phyloP scores from a whole-genome alignment of 2,113 vertebrate genomes.

The Athene noctua region DNA sequence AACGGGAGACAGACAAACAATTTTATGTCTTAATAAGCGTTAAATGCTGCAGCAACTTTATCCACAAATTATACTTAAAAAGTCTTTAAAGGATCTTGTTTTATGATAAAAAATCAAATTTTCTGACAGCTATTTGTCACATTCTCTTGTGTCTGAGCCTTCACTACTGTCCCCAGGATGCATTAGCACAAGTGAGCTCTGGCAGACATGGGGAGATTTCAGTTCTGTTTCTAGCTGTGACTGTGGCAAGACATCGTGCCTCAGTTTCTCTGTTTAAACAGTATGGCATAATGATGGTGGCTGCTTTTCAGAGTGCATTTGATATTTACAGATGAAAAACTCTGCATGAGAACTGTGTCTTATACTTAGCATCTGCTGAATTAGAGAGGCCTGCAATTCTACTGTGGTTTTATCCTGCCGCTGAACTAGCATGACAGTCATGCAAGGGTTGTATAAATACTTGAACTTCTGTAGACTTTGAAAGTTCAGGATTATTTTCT shows the following conservation, averaged over 20 bases:
- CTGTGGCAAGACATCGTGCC: background rate
- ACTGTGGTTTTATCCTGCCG: slow-evolving; percentile 7
- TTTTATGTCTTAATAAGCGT: background rate
- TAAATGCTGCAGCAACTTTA: background rate
- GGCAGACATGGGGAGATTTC: background rate
- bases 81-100: background rate
- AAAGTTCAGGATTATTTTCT: background rate
- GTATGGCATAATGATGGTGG: background rate
- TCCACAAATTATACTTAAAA: background rate
- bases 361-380: background rate
- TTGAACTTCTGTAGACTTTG: background rate
- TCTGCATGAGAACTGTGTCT: background rate
- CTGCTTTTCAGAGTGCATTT: background rate
- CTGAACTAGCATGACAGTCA: background rate
- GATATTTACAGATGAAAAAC: background rate
- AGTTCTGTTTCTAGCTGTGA: background rate
- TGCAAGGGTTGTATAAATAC: background rate
- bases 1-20: background rate
- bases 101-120: background rate
- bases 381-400: background rate
- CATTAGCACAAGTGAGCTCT: background rate
- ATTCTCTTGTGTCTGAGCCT: background rate
- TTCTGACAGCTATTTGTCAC: background rate
- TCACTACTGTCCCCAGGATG: background rate
- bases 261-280: background rate